phyloP scores from a whole-genome alignment of 2,113 vertebrate genomes.

The Prionailurus viverrinus region DNA sequence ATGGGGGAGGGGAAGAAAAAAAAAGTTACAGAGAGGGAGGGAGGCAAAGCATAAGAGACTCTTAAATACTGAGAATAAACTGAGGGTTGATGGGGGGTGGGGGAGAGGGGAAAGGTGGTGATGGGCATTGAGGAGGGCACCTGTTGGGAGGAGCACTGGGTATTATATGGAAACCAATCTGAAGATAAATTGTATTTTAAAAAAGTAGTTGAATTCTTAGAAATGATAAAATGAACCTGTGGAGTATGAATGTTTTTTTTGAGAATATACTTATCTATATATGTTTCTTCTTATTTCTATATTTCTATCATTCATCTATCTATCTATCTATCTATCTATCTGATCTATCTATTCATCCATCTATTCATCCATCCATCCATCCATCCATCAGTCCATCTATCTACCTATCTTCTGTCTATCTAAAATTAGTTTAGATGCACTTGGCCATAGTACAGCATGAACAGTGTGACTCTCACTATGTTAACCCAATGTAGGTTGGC shows the following conservation, averaged over 20 bases:
- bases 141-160: too few relatives aligned
- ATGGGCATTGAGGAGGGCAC: too few relatives aligned
- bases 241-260: background rate
- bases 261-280: background rate
- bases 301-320: background rate
- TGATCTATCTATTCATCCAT: background rate
- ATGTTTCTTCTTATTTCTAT: background rate
- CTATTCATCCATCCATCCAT: background rate
- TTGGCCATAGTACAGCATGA: background rate
- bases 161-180: too few relatives aligned
- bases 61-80: too few relatives aligned
- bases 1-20: too few relatives aligned
- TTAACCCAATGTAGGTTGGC: rapidly evolving
- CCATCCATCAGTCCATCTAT: background rate
- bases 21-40: too few relatives aligned
- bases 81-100: too few relatives aligned
- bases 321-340: background rate
- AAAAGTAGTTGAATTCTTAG: background rate
- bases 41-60: too few relatives aligned
- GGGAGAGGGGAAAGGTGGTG: too few relatives aligned
- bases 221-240: background rate
- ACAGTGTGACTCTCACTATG: background rate
- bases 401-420: background rate
- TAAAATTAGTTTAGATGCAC: background rate
- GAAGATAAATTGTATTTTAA: too few relatives aligned